Evolutionary conservation across 2,797 vertebrate species (phyloP), one percentile per base, ranked within the genome.

Genomic region (Diplodus sargus): DNA sequence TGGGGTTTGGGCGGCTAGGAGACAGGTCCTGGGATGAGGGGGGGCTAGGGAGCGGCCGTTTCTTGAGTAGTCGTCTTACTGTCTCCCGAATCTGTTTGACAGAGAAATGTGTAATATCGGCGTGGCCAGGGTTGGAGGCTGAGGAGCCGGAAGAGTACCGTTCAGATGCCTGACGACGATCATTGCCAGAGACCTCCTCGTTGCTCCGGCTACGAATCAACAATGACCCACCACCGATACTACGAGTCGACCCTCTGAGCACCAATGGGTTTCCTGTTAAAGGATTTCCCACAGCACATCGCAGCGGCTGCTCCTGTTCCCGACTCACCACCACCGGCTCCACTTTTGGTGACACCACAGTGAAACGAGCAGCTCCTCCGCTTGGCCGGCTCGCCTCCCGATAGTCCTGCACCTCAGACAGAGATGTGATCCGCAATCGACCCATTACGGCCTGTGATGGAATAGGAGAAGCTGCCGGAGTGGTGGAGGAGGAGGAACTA

Each of bases 331-430:
- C 75, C 22, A 88, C 76, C 0, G 91, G 90, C 81, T 96, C 96
- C 0, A 91, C 78, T 57, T 93, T 93, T 13, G 92, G 76, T 0
- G 90, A 77, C 4, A 90, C 88, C 61, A 93, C 17, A 0, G 94
- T 81, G 57, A 93, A 90, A 0, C 90, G 86, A 58, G 92, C 90
- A 30, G 92, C 87, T 81, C 90, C 42, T 87, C 91, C 16, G 56
- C 83, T 87, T 17, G 92, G 91, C n/a, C 92, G 93, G 43, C 94
- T 92, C 0, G 97, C 94, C 80, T 98, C 97, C 68, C 98, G 94
- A 86, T 99, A 99, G 95, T 99, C 98, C 84, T 96, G 96, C 1
- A 91, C 94, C 11, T 85, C 95, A 10, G 95, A 95, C 22, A 94
- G 85, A 30, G 95, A 94, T 6, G 95, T 92, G 76, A 95, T 89